These are phyloP conservation scores for Scylla paramamosain DNA, from an alignment of 1,140 invertebrate species.

Conservation along the genomic window DNA sequence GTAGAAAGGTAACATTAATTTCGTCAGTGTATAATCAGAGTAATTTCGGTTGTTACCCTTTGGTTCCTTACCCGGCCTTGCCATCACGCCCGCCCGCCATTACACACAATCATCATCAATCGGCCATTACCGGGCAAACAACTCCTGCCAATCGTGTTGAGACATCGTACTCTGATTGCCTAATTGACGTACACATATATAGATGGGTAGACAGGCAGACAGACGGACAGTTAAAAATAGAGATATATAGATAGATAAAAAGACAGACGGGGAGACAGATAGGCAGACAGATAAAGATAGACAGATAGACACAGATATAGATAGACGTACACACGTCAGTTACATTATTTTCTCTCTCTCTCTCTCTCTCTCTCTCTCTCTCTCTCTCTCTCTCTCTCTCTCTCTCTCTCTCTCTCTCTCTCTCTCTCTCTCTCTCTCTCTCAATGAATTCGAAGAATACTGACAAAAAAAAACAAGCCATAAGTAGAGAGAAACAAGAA, in stretches of 20 bases:
- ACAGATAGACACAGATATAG: neutral
- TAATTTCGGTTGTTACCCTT: neutral
- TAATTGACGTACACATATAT: neutral
- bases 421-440: conserved; percentile 51
- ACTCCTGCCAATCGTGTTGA: neutral
- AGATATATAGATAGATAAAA: neutral
- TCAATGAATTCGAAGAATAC: neutral
- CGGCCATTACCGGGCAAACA: neutral
- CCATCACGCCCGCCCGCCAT: neutral
- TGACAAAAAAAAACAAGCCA: neutral
- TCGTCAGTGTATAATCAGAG: neutral
- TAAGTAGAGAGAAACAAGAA: neutral
- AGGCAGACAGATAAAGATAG: neutral
- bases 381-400: conserved; percentile 52
- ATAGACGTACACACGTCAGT: neutral
- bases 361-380: conserved; percentile 49
- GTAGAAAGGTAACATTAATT: neutral
- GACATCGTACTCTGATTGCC: neutral
- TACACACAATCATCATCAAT: conserved; percentile 37
- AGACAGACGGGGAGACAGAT: neutral
- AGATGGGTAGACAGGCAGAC: neutral
- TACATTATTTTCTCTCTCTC: neutral
- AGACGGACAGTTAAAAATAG: neutral
- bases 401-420: conserved; percentile 36
- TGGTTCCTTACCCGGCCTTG: neutral